These are phyloP conservation scores for Vidua chalybeata DNA, from an alignment of 2,113 vertebrate species.

Conservation along the genomic window DNA sequence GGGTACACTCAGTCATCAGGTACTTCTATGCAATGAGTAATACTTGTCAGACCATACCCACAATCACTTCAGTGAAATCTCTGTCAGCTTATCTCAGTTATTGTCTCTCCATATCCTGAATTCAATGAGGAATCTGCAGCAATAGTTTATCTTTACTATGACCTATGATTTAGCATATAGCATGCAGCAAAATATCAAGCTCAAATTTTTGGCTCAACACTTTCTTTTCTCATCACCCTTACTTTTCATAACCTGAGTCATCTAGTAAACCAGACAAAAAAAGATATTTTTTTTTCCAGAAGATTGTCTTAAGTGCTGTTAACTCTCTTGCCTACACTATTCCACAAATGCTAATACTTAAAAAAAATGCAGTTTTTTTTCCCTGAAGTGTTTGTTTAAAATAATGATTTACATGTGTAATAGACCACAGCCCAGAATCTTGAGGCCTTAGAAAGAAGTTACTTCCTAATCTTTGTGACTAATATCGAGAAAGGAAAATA, in stretches of 20 bases:
- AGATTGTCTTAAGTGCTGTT: background rate
- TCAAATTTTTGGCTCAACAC: background rate
- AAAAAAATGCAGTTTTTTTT: background rate
- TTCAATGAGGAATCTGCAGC: background rate
- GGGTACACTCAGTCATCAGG: background rate
- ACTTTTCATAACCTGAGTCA: background rate
- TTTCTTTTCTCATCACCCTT: background rate
- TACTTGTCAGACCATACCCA: background rate
- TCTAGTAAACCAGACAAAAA: background rate
- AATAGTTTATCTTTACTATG: background rate
- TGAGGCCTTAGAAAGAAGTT: background rate
- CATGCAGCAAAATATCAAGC: background rate
- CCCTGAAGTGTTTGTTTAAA: background rate
- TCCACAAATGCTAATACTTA: background rate
- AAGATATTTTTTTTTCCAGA: background rate
- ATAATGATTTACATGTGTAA: background rate
- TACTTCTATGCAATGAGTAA: background rate
- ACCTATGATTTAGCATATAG: background rate
- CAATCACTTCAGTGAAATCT: background rate
- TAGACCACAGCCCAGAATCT: background rate
- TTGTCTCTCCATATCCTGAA: background rate
- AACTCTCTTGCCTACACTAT: background rate
- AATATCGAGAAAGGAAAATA: background rate
- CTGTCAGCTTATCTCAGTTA: background rate
- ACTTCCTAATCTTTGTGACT: background rate